Conservation (phyloP, 1,140 invertebrate genomes). For the Camponotus floridanus region DNA sequence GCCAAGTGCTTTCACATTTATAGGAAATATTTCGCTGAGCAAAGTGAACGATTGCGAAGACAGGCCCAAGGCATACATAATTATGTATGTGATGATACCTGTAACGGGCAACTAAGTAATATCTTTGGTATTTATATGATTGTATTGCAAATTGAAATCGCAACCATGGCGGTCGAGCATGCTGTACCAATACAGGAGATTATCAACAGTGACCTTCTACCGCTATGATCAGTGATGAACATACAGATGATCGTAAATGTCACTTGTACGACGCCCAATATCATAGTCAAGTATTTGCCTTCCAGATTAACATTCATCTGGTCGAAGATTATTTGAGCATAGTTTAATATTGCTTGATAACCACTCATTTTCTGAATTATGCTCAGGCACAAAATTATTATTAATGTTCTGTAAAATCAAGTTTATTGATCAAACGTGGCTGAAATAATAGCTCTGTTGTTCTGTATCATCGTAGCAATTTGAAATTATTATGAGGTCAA, state of each 20-base stretch:
- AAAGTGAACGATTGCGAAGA: slow-evolving; percentile 90
- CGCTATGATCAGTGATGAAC: slow-evolving; percentile 89
- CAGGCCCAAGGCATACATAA: slow-evolving; percentile 88
- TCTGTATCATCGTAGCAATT: too few relatives aligned
- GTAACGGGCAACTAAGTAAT: slow-evolving; percentile 88
- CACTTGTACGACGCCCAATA: slow-evolving; percentile 90
- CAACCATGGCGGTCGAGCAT: slow-evolving; percentile 78
- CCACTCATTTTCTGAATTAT: slow-evolving; percentile 91
- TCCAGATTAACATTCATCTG: slow-evolving; percentile 85
- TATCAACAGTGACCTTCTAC: slow-evolving; percentile 89
- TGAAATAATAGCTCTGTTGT: not conserved
- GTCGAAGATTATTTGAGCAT: slow-evolving; percentile 90
- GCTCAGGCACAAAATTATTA: slow-evolving; percentile 88
- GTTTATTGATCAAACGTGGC: not conserved
- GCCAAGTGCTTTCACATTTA: slow-evolving; percentile 89
- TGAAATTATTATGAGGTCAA: too few relatives aligned
- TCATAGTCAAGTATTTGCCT: slow-evolving; percentile 87
- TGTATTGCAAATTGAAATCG: slow-evolving; percentile 86
- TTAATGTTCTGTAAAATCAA: slow-evolving; percentile 83
- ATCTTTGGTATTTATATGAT: slow-evolving; percentile 79
- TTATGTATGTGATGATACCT: slow-evolving; percentile 88
- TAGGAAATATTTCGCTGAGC: slow-evolving; percentile 91
- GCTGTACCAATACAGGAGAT: slow-evolving; percentile 87
- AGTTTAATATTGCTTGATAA: slow-evolving; percentile 91
- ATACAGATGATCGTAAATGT: slow-evolving; percentile 87